A percentile compares a stretch with the other conserved stretches of the same genome.
Evolutionary conservation across 2,888 invertebrate species (phyloP).

Genomic region (Zonitis immaculata): DNA sequence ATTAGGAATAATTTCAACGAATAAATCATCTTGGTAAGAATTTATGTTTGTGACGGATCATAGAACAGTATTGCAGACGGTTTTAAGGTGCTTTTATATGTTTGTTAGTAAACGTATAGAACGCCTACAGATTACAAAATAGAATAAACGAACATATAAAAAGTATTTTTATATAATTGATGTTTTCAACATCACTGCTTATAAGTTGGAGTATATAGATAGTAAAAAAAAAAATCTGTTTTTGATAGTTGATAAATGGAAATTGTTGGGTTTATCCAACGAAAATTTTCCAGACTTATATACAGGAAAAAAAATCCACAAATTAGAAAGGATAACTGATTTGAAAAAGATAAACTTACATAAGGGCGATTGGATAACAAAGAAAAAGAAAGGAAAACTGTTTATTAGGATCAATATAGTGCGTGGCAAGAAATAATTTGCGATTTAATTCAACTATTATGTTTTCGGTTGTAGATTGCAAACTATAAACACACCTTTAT

Average conservation of each 20-base stretch:
- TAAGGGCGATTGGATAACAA: neutral
- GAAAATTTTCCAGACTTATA: neutral
- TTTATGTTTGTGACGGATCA: slow-evolving; percentile 27
- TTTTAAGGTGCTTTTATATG: neutral
- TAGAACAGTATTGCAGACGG: slow-evolving; percentile 23
- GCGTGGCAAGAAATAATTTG: slow-evolving; percentile 2
- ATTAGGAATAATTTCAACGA: slow-evolving; percentile 27
- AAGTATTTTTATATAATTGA: neutral
- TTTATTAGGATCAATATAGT: slow-evolving; percentile 1
- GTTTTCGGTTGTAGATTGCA: neutral
- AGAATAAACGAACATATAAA: neutral
- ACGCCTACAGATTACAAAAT: slow-evolving; percentile 1
- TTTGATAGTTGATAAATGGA: neutral
- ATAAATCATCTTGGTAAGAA: slow-evolving; percentile 25
- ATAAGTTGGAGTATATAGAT: too few species aligned
- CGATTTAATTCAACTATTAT: slow-evolving; percentile 1
- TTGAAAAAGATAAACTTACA: neutral
- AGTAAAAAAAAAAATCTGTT: neutral
- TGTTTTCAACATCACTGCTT: neutral
- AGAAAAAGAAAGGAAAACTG: neutral
- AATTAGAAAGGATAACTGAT: neutral
- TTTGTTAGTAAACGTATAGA: neutral
- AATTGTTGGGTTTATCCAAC: neutral
- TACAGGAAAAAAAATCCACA: neutral
- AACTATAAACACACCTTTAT: slow-evolving; percentile 1